Percentiles rank a stretch among this genome's conserved stretches.
phyloP scores from a whole-genome alignment of 2,888 invertebrate species.

The Leptothorax acervorum region DNA sequence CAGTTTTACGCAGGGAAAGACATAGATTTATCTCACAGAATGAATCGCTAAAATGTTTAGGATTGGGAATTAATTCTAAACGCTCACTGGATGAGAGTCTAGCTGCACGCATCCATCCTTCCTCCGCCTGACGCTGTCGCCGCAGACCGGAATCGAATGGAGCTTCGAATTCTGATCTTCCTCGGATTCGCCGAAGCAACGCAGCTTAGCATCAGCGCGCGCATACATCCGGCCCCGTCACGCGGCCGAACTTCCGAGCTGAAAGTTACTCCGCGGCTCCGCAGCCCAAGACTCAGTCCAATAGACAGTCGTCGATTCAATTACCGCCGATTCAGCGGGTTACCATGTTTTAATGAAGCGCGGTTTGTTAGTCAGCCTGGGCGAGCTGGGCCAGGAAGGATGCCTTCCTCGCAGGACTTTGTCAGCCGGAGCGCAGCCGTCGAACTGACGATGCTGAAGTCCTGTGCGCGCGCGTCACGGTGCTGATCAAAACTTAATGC shows the following conservation, averaged over 20 bases:
- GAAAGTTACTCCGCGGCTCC: conserved; percentile 76
- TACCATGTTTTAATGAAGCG: conserved; percentile 80
- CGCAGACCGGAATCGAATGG: conserved; percentile 39
- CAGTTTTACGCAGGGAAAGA: neutral
- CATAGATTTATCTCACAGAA: neutral
- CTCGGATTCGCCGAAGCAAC: conserved; percentile 65
- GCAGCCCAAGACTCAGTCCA: conserved; percentile 69
- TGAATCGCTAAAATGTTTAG: neutral
- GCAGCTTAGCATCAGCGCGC: conserved; percentile 61
- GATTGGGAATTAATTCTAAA: conserved; percentile 12
- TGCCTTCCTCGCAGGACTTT: conserved; percentile 21
- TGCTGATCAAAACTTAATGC: conserved; percentile 37
- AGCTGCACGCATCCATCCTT: conserved; percentile 10
- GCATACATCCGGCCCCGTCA: conserved; percentile 75
- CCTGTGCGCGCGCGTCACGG: conserved; percentile 40
- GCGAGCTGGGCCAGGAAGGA: neutral
- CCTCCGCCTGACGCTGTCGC: conserved; percentile 11
- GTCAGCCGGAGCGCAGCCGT: conserved; percentile 20
- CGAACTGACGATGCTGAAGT: conserved; percentile 33
- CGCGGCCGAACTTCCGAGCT: conserved; percentile 75
- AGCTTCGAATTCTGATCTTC: conserved; percentile 72
- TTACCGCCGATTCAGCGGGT: conserved; percentile 80
- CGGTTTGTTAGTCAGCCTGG: conserved; percentile 70
- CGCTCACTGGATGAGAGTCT: neutral
- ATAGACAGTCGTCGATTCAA: conserved; percentile 79